phyloP scores from a whole-genome alignment of 2,888 invertebrate genomes.

The Nemapogon koenigi region DNA sequence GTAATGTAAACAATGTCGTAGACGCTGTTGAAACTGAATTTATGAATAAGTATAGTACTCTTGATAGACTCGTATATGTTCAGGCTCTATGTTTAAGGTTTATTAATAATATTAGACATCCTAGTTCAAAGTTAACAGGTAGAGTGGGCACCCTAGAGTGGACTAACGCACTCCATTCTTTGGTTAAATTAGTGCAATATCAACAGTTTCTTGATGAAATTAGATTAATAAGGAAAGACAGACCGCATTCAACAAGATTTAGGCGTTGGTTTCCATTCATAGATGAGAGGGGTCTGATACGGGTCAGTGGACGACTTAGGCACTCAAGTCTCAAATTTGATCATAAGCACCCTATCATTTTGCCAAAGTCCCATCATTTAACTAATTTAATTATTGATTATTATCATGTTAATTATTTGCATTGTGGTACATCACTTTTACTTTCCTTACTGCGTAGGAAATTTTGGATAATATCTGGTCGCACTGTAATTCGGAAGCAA shows the following conservation, averaged over 20 bases:
- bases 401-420: not conserved
- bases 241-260: not conserved
- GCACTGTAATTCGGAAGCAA: not conserved
- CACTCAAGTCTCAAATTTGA: not conserved
- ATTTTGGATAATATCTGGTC: not conserved
- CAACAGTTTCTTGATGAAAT: not conserved
- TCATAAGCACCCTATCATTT: not conserved
- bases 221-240: not conserved
- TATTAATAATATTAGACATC: not conserved
- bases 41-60: not conserved
- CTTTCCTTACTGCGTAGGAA: too few species aligned
- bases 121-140: too few species aligned
- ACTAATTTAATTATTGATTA: not conserved
- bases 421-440: not conserved
- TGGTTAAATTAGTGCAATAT: not conserved
- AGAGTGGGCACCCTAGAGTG: not conserved
- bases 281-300: not conserved
- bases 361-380: not conserved
- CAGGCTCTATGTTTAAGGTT: not conserved
- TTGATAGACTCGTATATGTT: not conserved
- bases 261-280: not conserved
- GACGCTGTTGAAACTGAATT: not conserved
- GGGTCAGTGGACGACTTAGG: not conserved
- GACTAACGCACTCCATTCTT: not conserved
- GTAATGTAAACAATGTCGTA: too few species aligned